Conservation (phyloP, 2,888 invertebrate genomes). For the Odontomyia ornata region DNA sequence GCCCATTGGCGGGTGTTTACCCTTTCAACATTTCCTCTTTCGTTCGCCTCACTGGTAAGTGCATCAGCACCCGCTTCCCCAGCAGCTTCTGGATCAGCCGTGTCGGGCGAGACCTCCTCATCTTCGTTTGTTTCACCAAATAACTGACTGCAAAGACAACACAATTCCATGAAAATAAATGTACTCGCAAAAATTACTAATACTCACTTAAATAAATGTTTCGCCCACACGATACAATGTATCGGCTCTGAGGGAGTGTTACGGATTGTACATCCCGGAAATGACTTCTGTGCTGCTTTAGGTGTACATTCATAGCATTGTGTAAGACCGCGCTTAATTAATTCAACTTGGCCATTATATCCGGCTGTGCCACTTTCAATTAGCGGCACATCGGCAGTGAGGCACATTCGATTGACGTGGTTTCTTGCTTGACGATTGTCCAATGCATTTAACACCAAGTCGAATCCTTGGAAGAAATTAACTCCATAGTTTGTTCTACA, state of each 20-base stretch:
- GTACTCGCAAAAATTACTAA: neutral
- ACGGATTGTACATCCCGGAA: slow-evolving; percentile 97
- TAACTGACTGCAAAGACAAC: slow-evolving; percentile 76
- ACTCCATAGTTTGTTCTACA: slow-evolving; percentile 89
- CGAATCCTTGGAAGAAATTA: slow-evolving; percentile 90
- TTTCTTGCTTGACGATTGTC: slow-evolving; percentile 96
- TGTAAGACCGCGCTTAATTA: slow-evolving; percentile 85
- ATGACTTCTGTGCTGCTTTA: slow-evolving; percentile 89
- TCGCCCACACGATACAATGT: slow-evolving; percentile 99
- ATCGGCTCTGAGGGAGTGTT: slow-evolving; percentile 99
- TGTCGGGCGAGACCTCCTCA: slow-evolving; percentile 97
- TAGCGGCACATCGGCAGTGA: slow-evolving; percentile 92
- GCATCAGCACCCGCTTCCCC: slow-evolving; percentile 74
- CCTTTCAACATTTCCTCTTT: slow-evolving; percentile 67
- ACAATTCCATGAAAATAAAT: too few species aligned
- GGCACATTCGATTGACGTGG: slow-evolving; percentile 98
- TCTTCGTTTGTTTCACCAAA: slow-evolving; percentile 98
- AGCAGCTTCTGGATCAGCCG: slow-evolving; percentile 91
- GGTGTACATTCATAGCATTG: slow-evolving; percentile 98
- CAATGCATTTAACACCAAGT: slow-evolving; percentile 93
- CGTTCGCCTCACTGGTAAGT: slow-evolving; percentile 59
- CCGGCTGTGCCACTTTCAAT: slow-evolving; percentile 98
- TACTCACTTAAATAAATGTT: slow-evolving; percentile 94
- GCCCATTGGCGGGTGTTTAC: slow-evolving; percentile 91
- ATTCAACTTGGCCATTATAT: slow-evolving; percentile 94